phyloP scores from a whole-genome alignment of 2,113 vertebrate genomes.

The Corythornis madagascariensis region DNA sequence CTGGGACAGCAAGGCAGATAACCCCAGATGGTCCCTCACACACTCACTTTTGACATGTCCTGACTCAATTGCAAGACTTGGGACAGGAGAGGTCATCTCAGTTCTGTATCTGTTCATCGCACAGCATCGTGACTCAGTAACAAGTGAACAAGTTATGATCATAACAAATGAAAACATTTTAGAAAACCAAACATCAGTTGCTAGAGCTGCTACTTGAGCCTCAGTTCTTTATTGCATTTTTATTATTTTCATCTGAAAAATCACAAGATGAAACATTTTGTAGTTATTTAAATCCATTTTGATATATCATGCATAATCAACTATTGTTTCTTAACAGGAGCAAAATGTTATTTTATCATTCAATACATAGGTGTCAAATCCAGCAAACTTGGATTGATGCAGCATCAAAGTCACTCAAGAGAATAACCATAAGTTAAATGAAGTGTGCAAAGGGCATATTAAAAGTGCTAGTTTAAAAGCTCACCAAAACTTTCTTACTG shows the following conservation, averaged over 20 bases:
- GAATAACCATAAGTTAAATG: neutral
- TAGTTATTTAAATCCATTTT: neutral
- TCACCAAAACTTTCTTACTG: neutral
- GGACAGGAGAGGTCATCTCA: neutral
- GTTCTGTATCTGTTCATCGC: neutral
- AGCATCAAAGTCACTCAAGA: neutral
- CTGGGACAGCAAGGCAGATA: neutral
- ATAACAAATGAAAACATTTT: neutral
- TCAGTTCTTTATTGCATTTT: neutral
- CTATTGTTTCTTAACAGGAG: neutral
- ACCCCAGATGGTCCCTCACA: too few species aligned
- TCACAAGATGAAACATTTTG: neutral
- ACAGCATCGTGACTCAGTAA: neutral
- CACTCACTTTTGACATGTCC: neutral
- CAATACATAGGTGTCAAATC: neutral
- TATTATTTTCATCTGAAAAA: neutral
- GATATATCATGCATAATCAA: neutral
- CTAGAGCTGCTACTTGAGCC: neutral
- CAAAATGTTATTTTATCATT: neutral
- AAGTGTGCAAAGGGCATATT: neutral
- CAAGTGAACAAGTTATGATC: neutral
- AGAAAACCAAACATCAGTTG: neutral
- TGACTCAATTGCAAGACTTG: too few species aligned
- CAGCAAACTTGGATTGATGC: neutral
- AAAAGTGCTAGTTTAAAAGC: neutral